Base-by-base conservation (phyloP, 2,888 invertebrate species). In the Belgica antarctica region DNA sequence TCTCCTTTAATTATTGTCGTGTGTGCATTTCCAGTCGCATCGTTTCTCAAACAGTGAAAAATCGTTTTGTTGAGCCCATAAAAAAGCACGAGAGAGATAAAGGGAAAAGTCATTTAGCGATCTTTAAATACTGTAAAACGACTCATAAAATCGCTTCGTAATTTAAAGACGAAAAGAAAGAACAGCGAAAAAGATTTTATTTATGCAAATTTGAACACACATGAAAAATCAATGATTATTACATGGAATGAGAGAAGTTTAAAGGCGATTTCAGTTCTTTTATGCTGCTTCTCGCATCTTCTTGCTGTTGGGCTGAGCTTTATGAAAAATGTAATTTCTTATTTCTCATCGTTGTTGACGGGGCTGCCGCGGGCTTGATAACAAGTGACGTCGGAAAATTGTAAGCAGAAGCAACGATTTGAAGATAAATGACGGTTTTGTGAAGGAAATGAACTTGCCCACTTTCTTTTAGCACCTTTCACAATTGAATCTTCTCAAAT, bases 1-100 rank as follows among this genome's bases (percentile, higher is more conserved):
- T 63, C 17, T 63, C n/a, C 22, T 41, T 63, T 63, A 63, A 63
- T 63, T 63, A 63, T 27, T 24, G 41, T 27, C 36, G 63, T 31
- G 28, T 62, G 1, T 62, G 2, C 2, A 2, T 41, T 15, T 4
- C 2, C 41, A 41, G 41, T 41, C 41, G 2, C 41, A n/a, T n/a
- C n/a, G n/a, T n/a, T n/a, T n/a, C n/a, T n/a, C n/a, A n/a, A n/a
- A n/a, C n/a, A n/a, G n/a, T n/a, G n/a, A n/a, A n/a, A n/a, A n/a
- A n/a, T n/a, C n/a, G n/a, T n/a, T n/a, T n/a, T n/a, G n/a, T n/a
- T n/a, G n/a, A n/a, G n/a, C n/a, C n/a, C n/a, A n/a, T n/a, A n/a
- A n/a, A n/a, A n/a, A n/a, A n/a, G n/a, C n/a, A n/a, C n/a, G n/a
- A n/a, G n/a, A n/a, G n/a, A n/a, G n/a, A n/a, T n/a, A n/a, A n/a